These are phyloP conservation scores for Haemorhous mexicanus DNA, from an alignment of 2,113 vertebrate genomes.

Conservation along the genomic window DNA sequence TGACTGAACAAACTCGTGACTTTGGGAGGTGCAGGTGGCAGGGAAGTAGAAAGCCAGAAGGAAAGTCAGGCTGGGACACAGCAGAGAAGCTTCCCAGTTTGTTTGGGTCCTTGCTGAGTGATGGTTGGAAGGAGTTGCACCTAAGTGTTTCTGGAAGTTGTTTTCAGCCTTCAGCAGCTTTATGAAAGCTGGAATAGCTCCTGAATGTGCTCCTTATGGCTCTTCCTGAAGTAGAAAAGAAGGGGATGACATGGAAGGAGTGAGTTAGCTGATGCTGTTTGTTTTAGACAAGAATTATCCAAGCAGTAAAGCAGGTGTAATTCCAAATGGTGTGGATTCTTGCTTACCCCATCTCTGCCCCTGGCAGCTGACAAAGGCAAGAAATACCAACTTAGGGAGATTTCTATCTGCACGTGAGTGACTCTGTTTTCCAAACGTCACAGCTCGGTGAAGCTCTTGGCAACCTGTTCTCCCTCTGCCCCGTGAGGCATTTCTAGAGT, in stretches of 20 bases:
- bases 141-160: not conserved
- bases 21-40: not conserved
- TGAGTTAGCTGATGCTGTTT: not conserved
- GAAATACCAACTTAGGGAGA: not conserved
- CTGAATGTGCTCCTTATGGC: not conserved
- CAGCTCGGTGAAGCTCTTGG: not conserved
- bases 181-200: not conserved
- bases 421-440: not conserved
- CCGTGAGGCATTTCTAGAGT: not conserved
- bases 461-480: not conserved
- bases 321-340: not conserved
- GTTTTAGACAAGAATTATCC: not conserved
- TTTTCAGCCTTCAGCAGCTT: not conserved
- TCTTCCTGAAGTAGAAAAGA: not conserved
- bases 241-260: not conserved
- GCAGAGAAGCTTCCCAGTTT: not conserved
- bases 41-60: not conserved
- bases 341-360: not conserved
- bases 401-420: not conserved
- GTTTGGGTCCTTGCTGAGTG: not conserved
- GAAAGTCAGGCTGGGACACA: not conserved
- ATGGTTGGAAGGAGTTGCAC: not conserved
- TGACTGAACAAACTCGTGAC: not conserved
- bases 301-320: not conserved
- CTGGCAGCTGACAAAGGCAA: not conserved